These are phyloP conservation scores for Eulacestoma nigropectus DNA, from an alignment of 2,113 vertebrate species.

Conservation along the genomic window DNA sequence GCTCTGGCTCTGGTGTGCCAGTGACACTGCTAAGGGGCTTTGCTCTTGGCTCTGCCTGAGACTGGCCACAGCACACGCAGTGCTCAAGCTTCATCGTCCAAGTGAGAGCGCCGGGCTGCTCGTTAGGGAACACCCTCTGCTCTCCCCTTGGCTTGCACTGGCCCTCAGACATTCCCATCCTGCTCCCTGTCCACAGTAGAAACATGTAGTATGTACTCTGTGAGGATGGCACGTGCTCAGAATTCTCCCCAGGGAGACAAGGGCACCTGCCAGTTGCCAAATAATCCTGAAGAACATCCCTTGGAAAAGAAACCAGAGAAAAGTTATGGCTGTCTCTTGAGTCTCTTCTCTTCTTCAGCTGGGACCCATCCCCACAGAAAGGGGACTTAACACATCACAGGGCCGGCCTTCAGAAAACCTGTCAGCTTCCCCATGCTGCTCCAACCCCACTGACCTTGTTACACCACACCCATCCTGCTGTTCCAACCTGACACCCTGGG, in stretches of 20 bases:
- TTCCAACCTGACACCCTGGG: background rate
- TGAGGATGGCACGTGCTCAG: background rate
- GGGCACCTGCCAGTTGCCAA: background rate
- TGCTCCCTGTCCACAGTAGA: background rate
- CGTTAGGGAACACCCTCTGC: background rate
- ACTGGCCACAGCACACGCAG: background rate
- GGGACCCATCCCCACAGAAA: background rate
- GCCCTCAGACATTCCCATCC: background rate
- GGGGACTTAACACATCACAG: background rate
- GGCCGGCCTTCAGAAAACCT: background rate
- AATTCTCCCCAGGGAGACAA: background rate
- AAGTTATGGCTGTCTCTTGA: background rate
- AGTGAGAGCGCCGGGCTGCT: background rate
- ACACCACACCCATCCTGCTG: background rate
- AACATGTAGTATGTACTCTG: background rate
- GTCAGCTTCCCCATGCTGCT: background rate
- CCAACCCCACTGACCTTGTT: background rate
- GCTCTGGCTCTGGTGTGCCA: background rate
- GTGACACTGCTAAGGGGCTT: background rate
- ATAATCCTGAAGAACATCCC: background rate
- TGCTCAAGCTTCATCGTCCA: background rate
- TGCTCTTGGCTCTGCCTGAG: background rate
- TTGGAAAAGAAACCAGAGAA: background rate
- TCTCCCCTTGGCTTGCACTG: background rate
- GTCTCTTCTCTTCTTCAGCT: background rate